These are phyloP conservation scores for Rattus norvegicus DNA, from an alignment of 2,113 vertebrate genomes.

Conservation along the genomic window DNA sequence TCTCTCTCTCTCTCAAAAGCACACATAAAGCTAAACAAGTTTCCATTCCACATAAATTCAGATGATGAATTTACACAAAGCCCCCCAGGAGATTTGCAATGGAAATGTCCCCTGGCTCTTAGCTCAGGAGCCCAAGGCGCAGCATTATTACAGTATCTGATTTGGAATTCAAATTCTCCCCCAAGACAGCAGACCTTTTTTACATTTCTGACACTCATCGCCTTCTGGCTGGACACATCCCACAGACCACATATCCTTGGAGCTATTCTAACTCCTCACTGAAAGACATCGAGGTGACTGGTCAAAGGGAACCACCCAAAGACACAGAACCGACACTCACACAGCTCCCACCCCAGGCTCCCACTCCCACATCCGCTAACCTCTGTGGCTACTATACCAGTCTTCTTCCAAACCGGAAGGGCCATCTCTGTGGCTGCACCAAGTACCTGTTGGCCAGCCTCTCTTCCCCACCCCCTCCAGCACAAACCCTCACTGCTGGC, in stretches of 20 bases:
- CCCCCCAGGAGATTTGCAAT: background rate
- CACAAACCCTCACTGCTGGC: constrained; percentile 80
- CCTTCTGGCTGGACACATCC: background rate
- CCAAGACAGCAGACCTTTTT: constrained; percentile 23
- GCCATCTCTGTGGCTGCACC: background rate
- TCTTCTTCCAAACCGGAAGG: background rate
- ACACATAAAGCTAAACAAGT: background rate
- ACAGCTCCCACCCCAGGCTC: fast-evolving
- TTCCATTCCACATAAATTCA: background rate
- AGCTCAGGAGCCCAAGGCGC: background rate
- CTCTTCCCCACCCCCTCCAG: constrained; percentile 41
- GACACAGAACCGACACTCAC: background rate
- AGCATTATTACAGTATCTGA: background rate
- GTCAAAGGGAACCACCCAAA: background rate
- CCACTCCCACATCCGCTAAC: background rate
- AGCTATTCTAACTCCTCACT: background rate
- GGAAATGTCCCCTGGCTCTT: background rate
- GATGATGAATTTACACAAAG: background rate
- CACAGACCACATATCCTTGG: fast-evolving
- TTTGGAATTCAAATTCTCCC: constrained; percentile 67
- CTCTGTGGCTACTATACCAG: background rate
- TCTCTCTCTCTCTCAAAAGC: background rate
- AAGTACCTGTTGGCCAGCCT: constrained; percentile 84
- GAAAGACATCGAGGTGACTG: background rate
- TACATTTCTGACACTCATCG: background rate